Conservation (phyloP, 2,888 invertebrate species). For the Cosmia trapezina region DNA sequence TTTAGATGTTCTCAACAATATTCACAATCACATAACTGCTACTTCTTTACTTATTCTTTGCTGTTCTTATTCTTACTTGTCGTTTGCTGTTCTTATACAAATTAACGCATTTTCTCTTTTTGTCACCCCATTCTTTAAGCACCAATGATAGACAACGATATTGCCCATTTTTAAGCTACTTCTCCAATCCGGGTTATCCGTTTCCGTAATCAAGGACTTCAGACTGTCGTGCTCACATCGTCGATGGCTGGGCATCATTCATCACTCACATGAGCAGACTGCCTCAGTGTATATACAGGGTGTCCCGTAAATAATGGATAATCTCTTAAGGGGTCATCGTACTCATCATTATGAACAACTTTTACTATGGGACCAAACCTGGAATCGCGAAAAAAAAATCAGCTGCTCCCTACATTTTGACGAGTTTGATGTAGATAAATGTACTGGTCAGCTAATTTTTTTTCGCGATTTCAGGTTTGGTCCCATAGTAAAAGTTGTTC, state of each 20-base stretch:
- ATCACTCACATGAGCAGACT: conserved; percentile 24
- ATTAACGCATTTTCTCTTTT: neutral
- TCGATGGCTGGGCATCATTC: conserved; percentile 21
- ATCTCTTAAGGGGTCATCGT: too few relatives aligned
- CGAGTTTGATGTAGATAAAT: too few relatives aligned
- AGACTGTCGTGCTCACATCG: conserved; percentile 8
- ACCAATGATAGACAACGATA: neutral
- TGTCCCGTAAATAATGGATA: too few relatives aligned
- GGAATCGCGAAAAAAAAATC: too few relatives aligned
- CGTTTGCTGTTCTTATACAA: neutral
- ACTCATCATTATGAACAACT: too few relatives aligned
- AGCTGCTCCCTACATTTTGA: too few relatives aligned
- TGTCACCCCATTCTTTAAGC: neutral
- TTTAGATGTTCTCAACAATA: neutral
- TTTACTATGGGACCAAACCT: too few relatives aligned
- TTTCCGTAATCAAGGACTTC: conserved; percentile 10
- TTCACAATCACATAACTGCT: conserved; percentile 8
- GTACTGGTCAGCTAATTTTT: too few relatives aligned
- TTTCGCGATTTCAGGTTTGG: too few relatives aligned
- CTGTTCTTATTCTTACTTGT: neutral
- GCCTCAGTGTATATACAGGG: conserved; percentile 24
- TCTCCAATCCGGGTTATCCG: neutral
- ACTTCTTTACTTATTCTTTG: neutral
- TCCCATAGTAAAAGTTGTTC: too few relatives aligned
- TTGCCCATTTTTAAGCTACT: conserved; percentile 1